phyloP scores from a whole-genome alignment of 2,888 invertebrate genomes.

The Tanypteryx hageni region DNA sequence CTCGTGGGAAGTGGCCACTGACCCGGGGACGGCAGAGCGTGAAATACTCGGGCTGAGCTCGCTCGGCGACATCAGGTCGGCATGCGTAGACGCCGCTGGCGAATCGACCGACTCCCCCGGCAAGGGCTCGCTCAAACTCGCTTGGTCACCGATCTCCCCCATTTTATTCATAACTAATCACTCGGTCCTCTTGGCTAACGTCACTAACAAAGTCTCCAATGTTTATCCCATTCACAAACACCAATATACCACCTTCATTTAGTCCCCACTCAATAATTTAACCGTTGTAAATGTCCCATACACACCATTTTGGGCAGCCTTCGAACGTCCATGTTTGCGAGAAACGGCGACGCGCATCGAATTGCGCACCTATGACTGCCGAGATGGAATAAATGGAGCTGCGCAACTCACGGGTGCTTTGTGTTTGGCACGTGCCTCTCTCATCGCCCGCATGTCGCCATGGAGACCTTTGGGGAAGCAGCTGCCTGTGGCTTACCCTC shows the following conservation, averaged over 20 bases:
- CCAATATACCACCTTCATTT: slow-evolving; percentile 68
- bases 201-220: slow-evolving; percentile 68
- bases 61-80: slow-evolving; percentile 71
- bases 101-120: slow-evolving; percentile 76
- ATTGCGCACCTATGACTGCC: slow-evolving; percentile 69
- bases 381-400: slow-evolving; percentile 55
- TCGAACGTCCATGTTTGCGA: slow-evolving; percentile 71
- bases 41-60: slow-evolving; percentile 69
- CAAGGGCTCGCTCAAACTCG: slow-evolving; percentile 76
- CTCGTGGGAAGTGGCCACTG: slow-evolving; percentile 71
- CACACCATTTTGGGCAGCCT: slow-evolving; percentile 70
- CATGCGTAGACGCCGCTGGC: slow-evolving; percentile 75
- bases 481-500: slow-evolving; percentile 65
- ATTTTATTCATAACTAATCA: slow-evolving; percentile 79
- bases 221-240: slow-evolving; percentile 69
- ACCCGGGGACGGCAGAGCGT: slow-evolving; percentile 69
- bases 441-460: slow-evolving; percentile 58
- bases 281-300: slow-evolving; percentile 70
- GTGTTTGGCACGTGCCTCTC: slow-evolving; percentile 49
- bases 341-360: slow-evolving; percentile 69
- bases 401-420: background rate
- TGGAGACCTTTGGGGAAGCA: slow-evolving; percentile 65
- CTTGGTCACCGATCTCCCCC: slow-evolving; percentile 80
- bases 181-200: slow-evolving; percentile 71
- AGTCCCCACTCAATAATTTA: slow-evolving; percentile 70